These are phyloP conservation scores for Fragariocoptes setiger DNA, from an alignment of 1,140 invertebrate species.

Conservation along the genomic window DNA sequence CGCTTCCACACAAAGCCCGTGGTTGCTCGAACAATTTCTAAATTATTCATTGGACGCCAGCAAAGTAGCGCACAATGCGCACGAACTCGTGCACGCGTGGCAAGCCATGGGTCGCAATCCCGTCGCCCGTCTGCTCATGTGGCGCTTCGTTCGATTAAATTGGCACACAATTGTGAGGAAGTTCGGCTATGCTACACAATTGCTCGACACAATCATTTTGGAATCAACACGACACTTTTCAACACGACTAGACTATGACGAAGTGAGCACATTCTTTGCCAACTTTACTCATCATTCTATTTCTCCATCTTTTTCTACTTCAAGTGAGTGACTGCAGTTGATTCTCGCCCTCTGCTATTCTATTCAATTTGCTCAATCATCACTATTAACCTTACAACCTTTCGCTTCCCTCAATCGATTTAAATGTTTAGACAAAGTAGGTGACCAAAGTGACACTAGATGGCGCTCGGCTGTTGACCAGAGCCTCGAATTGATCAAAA, in stretches of 20 bases:
- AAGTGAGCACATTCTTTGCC: constrained; percentile 21
- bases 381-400: too few species aligned
- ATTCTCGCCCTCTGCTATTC: constrained; percentile 1
- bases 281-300: constrained; percentile 2
- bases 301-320: too few species aligned
- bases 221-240: constrained; percentile 33
- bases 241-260: constrained; percentile 33
- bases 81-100: constrained; percentile 33
- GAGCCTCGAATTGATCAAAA: constrained; percentile 36
- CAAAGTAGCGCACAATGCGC: constrained; percentile 28
- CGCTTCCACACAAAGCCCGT: constrained; percentile 32
- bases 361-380: background rate
- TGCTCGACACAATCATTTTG: constrained; percentile 31
- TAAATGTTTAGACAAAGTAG: too few species aligned
- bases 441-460: too few species aligned
- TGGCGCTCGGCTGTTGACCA: constrained; percentile 26
- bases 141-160: constrained; percentile 38
- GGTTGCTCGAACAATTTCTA: constrained; percentile 33
- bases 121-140: constrained; percentile 32
- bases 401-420: too few species aligned
- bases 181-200: constrained; percentile 17
- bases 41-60: constrained; percentile 27
- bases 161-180: constrained; percentile 29
- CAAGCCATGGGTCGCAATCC: constrained; percentile 32
- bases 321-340: background rate